Conservation (phyloP, 2,797 vertebrate species). For the Platalea minor region DNA sequence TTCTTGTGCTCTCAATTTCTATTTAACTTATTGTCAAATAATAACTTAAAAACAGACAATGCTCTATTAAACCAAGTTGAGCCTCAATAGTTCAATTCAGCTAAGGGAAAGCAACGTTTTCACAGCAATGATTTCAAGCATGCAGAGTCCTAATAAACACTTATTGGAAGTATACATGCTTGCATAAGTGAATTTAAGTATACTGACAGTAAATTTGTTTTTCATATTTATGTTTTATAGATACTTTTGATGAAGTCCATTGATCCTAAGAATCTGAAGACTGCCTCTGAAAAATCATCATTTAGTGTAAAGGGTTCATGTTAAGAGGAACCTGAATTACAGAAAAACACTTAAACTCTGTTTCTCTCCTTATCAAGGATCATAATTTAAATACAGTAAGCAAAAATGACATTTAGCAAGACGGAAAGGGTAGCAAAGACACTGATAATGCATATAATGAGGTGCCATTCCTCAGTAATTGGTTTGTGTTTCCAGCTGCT, state of each 20-base stretch:
- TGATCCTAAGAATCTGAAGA: not conserved
- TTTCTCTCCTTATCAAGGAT: not conserved
- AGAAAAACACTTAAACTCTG: not conserved
- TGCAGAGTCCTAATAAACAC: not conserved
- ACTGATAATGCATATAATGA: not conserved
- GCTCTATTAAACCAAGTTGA: not conserved
- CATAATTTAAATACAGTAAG: not conserved
- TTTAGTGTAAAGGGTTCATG: not conserved
- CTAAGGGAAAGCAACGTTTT: not conserved
- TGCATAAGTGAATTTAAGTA: not conserved
- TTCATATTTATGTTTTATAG: not conserved
- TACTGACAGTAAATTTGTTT: not conserved
- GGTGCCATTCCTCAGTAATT: not conserved
- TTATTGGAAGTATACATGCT: not conserved
- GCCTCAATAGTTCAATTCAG: not conserved
- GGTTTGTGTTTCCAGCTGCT: not conserved
- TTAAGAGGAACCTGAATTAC: not conserved
- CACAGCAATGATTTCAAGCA: not conserved
- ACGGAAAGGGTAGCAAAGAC: not conserved
- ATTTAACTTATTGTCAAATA: not conserved
- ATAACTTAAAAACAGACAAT: not conserved
- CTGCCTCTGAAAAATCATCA: not conserved
- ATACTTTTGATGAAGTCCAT: not conserved
- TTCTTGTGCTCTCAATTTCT: not conserved
- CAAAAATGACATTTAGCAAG: not conserved